Evolutionary conservation across 2,888 invertebrate genomes (phyloP), one percentile per base, ranked within the genome.

Genomic region (Ischnus inquisitorius): DNA sequence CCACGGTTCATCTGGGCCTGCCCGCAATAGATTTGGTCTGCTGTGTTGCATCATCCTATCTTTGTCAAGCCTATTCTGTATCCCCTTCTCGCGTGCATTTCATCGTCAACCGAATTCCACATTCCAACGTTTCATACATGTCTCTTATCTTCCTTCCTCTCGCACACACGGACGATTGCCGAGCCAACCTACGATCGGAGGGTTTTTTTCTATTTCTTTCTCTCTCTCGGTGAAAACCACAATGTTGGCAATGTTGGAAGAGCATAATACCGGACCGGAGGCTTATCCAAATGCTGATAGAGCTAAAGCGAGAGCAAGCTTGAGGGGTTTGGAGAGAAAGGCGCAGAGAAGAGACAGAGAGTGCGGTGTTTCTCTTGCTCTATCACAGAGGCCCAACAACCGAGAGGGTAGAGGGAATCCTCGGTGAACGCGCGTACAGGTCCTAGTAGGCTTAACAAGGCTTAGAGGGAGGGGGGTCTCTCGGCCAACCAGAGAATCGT

Each of bases 241-340:
- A 88, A 88, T 89, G 90, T 88, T 89, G 88, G 89, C 88, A 87
- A 89, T 87, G 88, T 86, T 71, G 89, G 85, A 88, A 87, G 88
- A 88, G 87, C 89, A 89, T 90, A 90, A 91, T 91, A 90, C 89
- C 87, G 88, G 89, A 89, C 87, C 65, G 46, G 88, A 86, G 88
- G 90, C 88, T 91, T 91, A 91, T 90, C 91, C 90, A 87, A 90
- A 90, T 90, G 90, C 90, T 91, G 91, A 91, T 91, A 89, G 89
- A 90, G 89, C 90, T 84, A 80, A 82, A 68, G 88, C 80, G 85
- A 72, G 82, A 81, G 78, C 71, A 60, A 48, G 76, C 46, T 60
- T 67, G 65, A 79, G 81, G 51, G 14, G 10, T 43, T 41, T 12
- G 57, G 79, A 79, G 78, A 72, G 68, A 72, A 28, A 34, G 41